Evolutionary conservation across 2,888 invertebrate species (phyloP), one percentile per base, ranked within the genome.

Genomic region (Agapostemon virescens): DNA sequence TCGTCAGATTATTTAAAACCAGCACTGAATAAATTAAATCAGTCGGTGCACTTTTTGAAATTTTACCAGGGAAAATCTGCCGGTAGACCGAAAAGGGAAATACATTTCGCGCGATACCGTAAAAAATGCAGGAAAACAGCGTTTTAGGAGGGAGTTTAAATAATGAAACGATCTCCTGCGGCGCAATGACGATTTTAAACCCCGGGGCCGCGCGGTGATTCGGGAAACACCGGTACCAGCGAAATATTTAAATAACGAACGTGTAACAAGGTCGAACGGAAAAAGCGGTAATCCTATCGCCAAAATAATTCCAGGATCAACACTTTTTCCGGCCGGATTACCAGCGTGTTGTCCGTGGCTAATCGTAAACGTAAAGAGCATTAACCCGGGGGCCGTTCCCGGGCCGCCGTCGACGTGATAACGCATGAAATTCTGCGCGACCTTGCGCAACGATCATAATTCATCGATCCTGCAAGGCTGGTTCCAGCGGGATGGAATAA

Each of bases 401-500:
- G 42, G n/a, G 15, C 13, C 52, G 26, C 15, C n/a, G 11, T 40
- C 23, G 15, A 4, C 67, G 26, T 70, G 68, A 77, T 77, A 77
- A 63, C 52, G 52, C 79, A 72, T 78, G 72, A 72, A 69, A 79
- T 72, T 69, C 69, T 68, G 52, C 40, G 36, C 72, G 63, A 72
- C 63, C 45, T 73, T 73, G 79, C 68, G 26, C 79, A n/a, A 17
- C 58, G 55, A 73, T 66, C 79, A 55, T 80, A 80, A 81, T 78
- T 80, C 75, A 74, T 84, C 75, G 67, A 79, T 49, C 72, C 71
- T 67, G 45, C 64, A 55, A 11, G 55, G 15, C 13, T 45, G 55
- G 55, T 79, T 74, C 74, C 74, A 71, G 69, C 74, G 26, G 30
- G 69, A 64, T 71, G 55, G 81, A 71, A 81, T 81, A 81, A 81